phyloP scores from a whole-genome alignment of 1,140 invertebrate species.

The Achroia grisella region DNA sequence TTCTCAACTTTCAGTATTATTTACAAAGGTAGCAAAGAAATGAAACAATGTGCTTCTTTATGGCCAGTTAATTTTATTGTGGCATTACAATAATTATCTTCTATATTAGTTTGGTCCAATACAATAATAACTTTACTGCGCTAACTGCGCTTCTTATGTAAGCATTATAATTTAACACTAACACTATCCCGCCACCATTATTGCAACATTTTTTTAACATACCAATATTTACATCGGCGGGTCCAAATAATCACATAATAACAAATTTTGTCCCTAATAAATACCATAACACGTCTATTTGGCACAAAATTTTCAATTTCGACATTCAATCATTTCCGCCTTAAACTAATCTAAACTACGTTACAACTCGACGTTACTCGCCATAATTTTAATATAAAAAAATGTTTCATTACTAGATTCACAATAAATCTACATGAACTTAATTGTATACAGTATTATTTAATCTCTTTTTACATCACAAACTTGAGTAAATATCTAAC shows the following conservation, averaged over 20 bases:
- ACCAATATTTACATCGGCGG: slow-evolving; percentile 44
- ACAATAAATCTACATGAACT: slow-evolving; percentile 9
- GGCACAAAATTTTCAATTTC: slow-evolving; percentile 55
- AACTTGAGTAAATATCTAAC: neutral
- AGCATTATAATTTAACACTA: slow-evolving; percentile 26
- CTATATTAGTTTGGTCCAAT: slow-evolving; percentile 67
- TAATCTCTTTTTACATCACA: slow-evolving; percentile 27
- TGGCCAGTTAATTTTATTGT: slow-evolving; percentile 54
- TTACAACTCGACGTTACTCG: slow-evolving; percentile 27
- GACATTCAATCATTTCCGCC: slow-evolving; percentile 26
- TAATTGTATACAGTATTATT: slow-evolving; percentile 11
- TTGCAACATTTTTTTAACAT: slow-evolving; percentile 20
- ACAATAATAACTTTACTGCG: slow-evolving; percentile 33
- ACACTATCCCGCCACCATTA: slow-evolving; percentile 40
- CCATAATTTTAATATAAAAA: slow-evolving; percentile 21
- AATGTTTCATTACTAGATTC: slow-evolving; percentile 11
- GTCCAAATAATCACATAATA: slow-evolving; percentile 26
- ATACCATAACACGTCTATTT: slow-evolving; percentile 55
- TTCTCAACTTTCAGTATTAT: too few species aligned
- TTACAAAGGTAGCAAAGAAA: neutral
- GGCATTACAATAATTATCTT: slow-evolving; percentile 40
- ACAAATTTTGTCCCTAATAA: slow-evolving; percentile 66
- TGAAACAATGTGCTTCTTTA: slow-evolving; percentile 28
- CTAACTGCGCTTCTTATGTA: slow-evolving; percentile 46
- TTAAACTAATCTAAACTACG: slow-evolving; percentile 13